phyloP scores from a whole-genome alignment of 2,888 invertebrate genomes.

The Philhelius pedissequus region DNA sequence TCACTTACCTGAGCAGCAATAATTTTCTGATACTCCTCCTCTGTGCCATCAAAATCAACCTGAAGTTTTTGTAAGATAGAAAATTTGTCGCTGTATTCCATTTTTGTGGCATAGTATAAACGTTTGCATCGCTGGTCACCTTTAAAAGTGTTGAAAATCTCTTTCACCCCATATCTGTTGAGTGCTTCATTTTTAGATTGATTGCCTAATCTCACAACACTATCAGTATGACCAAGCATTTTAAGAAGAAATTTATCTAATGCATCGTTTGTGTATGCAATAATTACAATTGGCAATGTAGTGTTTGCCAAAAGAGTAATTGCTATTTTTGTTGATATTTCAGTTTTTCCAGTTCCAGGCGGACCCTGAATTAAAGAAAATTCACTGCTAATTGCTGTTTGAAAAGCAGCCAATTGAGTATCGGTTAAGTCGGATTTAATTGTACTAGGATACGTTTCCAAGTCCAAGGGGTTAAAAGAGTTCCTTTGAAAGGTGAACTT shows the following conservation, averaged over 20 bases:
- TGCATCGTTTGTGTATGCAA: conserved; percentile 93
- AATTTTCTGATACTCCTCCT: conserved; percentile 72
- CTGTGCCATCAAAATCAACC: conserved; percentile 75
- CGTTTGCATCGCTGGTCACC: conserved; percentile 72
- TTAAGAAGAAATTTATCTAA: conserved; percentile 91
- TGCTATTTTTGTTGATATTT: conserved; percentile 87
- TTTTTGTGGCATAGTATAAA: conserved; percentile 72
- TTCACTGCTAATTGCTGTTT: conserved; percentile 85
- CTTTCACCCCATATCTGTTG: conserved; percentile 80
- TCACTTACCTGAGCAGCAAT: conserved; percentile 70
- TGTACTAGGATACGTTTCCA: conserved; percentile 79
- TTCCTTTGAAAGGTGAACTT: conserved; percentile 70
- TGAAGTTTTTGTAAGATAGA: conserved; percentile 73
- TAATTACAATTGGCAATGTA: conserved; percentile 83
- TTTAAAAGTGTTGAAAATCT: conserved; percentile 51
- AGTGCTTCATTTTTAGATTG: conserved; percentile 83
- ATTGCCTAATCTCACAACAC: conserved; percentile 85
- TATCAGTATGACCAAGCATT: conserved; percentile 81
- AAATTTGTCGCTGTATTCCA: conserved; percentile 74
- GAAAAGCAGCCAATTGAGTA: conserved; percentile 84
- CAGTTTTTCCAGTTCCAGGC: conserved; percentile 93
- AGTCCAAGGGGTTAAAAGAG: conserved; percentile 69
- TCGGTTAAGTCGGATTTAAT: conserved; percentile 80
- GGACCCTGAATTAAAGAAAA: conserved; percentile 91
- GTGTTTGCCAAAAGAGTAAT: conserved; percentile 84